A percentile compares a stretch with the other conserved stretches of the same genome.
These are phyloP conservation scores for Daphoenositta chrysoptera DNA, from an alignment of 2,113 vertebrate species.

Conservation along the genomic window DNA sequence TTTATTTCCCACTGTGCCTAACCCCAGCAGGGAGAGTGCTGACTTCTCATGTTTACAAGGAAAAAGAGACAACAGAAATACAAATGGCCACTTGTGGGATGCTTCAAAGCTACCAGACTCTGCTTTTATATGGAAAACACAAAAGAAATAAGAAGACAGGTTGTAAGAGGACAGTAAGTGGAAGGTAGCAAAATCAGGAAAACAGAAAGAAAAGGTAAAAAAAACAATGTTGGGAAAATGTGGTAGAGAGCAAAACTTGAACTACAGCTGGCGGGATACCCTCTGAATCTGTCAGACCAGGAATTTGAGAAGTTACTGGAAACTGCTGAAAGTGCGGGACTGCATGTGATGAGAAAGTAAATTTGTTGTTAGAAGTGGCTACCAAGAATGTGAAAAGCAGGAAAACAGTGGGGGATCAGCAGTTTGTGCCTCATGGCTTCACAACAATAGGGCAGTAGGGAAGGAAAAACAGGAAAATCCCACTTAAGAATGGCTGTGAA, in stretches of 20 bases:
- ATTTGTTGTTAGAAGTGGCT: neutral
- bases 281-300: neutral
- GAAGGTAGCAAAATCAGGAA: neutral
- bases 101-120: neutral
- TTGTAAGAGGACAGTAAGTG: neutral
- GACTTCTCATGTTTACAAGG: neutral
- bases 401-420: neutral
- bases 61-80: slow-evolving; percentile 25
- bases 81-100: neutral
- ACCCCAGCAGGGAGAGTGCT: neutral
- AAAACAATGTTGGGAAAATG: neutral
- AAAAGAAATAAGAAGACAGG: neutral
- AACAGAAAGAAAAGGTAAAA: neutral
- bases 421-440: neutral
- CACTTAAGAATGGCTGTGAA: neutral
- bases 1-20: slow-evolving; percentile 24
- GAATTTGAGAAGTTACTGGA: neutral
- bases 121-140: neutral
- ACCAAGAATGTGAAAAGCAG: neutral
- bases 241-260: neutral
- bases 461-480: neutral
- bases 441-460: neutral
- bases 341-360: neutral
- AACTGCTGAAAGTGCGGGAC: neutral
- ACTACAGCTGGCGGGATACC: neutral